These are phyloP conservation scores for Opisthograptis luteolata DNA, from an alignment of 2,888 invertebrate genomes.

Conservation along the genomic window DNA sequence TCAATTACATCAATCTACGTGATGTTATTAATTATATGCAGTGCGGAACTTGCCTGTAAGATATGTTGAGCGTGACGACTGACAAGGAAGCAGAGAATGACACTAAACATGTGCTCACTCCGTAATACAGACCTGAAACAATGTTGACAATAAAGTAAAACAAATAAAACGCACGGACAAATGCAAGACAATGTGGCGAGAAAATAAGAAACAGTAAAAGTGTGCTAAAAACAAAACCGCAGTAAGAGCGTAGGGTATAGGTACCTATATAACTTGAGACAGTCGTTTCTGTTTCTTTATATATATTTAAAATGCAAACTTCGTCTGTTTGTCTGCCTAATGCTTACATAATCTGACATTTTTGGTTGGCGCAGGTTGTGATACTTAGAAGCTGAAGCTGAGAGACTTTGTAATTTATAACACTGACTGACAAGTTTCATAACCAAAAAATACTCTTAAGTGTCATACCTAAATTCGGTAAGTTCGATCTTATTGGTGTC, in stretches of 20 bases:
- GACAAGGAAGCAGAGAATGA: slow-evolving; percentile 92
- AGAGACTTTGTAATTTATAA: too few relatives aligned
- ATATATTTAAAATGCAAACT: too few relatives aligned
- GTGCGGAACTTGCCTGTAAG: slow-evolving; percentile 85
- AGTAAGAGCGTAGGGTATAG: background rate
- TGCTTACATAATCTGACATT: too few relatives aligned
- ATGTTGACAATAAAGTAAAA: slow-evolving; percentile 3
- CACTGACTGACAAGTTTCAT: too few relatives aligned
- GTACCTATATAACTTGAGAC: background rate
- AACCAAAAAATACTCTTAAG: too few relatives aligned
- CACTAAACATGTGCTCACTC: slow-evolving; percentile 92
- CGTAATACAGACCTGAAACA: slow-evolving; percentile 90
- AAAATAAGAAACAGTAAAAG: slow-evolving; percentile 15
- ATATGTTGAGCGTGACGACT: slow-evolving; percentile 93
- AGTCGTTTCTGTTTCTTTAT: slow-evolving; percentile 1
- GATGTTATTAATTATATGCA: too few relatives aligned
- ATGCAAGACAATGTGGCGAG: slow-evolving; percentile 10
- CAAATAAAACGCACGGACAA: slow-evolving; percentile 11
- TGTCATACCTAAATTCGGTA: too few relatives aligned
- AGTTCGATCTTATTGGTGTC: too few relatives aligned
- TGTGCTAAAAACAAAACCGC: slow-evolving; percentile 4
- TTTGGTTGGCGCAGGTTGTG: too few relatives aligned
- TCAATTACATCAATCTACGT: too few relatives aligned
- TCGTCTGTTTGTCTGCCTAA: too few relatives aligned
- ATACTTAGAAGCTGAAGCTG: too few relatives aligned